These are phyloP conservation scores for Gnathonemus echidnorhynchus DNA, from an alignment of 2,113 vertebrate species.

Conservation along the genomic window DNA sequence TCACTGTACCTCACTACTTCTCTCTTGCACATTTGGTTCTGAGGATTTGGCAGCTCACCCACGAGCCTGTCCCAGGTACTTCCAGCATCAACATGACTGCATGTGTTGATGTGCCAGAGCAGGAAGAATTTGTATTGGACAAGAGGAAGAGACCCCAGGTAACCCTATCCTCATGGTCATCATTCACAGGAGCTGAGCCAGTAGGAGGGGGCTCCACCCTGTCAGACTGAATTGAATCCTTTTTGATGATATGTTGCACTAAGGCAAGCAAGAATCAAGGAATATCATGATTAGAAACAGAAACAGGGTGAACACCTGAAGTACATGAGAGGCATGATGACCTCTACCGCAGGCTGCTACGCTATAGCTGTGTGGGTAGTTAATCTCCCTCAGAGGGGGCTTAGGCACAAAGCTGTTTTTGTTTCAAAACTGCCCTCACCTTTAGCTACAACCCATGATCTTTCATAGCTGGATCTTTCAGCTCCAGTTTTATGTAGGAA, in stretches of 20 bases:
- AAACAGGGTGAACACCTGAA: slow-evolving; percentile 60
- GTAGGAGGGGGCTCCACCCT: neutral
- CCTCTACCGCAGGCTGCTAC: slow-evolving; percentile 58
- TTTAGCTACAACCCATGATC: slow-evolving; percentile 41
- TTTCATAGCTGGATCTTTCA: neutral
- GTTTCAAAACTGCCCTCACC: slow-evolving; percentile 60
- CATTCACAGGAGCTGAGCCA: neutral
- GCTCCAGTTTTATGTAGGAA: neutral
- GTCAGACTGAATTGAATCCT: neutral
- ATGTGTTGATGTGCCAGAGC: neutral
- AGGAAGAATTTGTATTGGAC: neutral
- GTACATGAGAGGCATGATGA: slow-evolving; percentile 61
- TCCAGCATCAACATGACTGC: neutral
- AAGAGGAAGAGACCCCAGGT: neutral
- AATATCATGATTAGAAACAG: slow-evolving; percentile 39
- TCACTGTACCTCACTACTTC: neutral
- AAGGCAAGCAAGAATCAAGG: neutral
- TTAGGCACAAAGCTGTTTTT: slow-evolving; percentile 64
- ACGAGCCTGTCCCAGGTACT: neutral
- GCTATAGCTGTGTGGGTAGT: slow-evolving; percentile 42
- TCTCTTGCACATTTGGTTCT: neutral
- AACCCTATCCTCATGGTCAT: neutral
- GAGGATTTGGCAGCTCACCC: neutral
- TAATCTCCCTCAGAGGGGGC: slow-evolving; percentile 54
- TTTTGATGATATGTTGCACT: neutral